Evolutionary conservation across 37 sponge, comb jelly and placozoan genomes (phyloP), one percentile per base, ranked within the genome.

Genomic region (Ianthella basta): DNA sequence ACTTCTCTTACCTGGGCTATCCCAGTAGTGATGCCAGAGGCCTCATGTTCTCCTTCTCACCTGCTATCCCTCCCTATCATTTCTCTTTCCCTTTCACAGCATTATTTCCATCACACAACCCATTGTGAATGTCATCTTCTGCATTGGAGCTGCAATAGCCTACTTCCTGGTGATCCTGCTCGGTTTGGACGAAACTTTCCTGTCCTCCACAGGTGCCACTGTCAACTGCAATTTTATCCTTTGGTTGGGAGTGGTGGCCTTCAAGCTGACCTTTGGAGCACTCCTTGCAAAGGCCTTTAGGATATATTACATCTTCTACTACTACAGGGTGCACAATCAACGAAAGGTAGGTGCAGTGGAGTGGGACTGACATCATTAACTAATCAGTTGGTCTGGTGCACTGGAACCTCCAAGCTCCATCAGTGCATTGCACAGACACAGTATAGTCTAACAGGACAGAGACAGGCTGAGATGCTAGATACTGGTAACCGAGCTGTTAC

Each of bases 241-340:
- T 65, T 82, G 82, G 82, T 37, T 82, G 27, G 66, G 34, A 33
- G 38, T 16, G 18, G 32, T 82, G 18, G 82, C 65, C 16, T 82
- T 82, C 34, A 59, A 37, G 8, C 65, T 82, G 39, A 21, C 36
- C 53, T 82, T 63, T 60, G 82, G 82, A 40, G 61, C 61, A 37
- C 25, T 82, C 32, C 41, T 82, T 63, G 67, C 67, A 35, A 82
- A 82, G 40, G 63, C 82, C 10, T 65, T 4, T 19, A 61, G 82
- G 1, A 82, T 82, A 36, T 65, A 82, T 41, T 61, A 36, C 79
- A 53, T 78, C n/a, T 78, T 78, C 29, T 27, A 27, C 38, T 19
- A 36, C 20, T 75, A 75, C 25, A 24, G 40, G 12, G 16, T 40
- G 24, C 21, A 24, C 24, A 82, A 63, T 10, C 65, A 16, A 0